Evolutionary conservation across 2,888 invertebrate genomes (phyloP).

Genomic region (Drosophila vallismaia): DNA sequence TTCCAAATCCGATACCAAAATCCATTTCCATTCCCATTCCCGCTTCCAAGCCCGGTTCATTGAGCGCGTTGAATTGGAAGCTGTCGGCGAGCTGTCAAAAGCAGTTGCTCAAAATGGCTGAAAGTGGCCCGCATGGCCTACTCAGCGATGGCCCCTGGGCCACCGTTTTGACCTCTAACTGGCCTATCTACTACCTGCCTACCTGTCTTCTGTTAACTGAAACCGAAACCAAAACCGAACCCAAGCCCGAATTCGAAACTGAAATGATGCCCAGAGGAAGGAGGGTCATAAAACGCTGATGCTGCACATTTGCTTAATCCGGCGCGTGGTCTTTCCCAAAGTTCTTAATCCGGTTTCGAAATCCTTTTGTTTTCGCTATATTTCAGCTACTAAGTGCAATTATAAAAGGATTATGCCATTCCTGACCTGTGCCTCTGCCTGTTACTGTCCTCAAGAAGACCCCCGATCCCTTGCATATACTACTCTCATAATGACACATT

Average conservation of each 20-base stretch:
- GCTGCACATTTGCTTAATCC: conserved; percentile 69
- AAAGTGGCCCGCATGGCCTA: conserved; percentile 19
- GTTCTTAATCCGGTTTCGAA: conserved; percentile 64
- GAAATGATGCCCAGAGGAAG: not conserved
- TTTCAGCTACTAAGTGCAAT: conserved; percentile 73
- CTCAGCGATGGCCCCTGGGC: conserved; percentile 26
- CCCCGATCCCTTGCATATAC: conserved; percentile 4
- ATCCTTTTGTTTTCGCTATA: conserved; percentile 65
- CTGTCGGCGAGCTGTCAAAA: conserved; percentile 71
- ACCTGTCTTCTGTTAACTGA: not conserved
- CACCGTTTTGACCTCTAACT: conserved; percentile 28
- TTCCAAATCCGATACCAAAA: conserved; percentile 1
- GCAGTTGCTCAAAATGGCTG: conserved; percentile 36
- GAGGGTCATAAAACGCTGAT: conserved; percentile 67
- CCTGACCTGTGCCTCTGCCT: conserved; percentile 28
- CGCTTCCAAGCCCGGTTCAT: conserved; percentile 30
- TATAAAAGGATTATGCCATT: conserved; percentile 75
- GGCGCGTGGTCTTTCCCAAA: conserved; percentile 77
- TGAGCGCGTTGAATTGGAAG: conserved; percentile 73
- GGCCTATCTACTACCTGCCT: conserved; percentile 20
- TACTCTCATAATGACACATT: conserved; percentile 57
- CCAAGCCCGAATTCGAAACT: not conserved
- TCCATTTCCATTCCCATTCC: conserved; percentile 12
- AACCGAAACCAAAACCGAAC: not conserved
- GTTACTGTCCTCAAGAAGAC: not conserved